Evolutionary conservation across 2,113 vertebrate species (phyloP), one percentile per base, ranked within the genome.

Genomic region (Tyrannus savana): DNA sequence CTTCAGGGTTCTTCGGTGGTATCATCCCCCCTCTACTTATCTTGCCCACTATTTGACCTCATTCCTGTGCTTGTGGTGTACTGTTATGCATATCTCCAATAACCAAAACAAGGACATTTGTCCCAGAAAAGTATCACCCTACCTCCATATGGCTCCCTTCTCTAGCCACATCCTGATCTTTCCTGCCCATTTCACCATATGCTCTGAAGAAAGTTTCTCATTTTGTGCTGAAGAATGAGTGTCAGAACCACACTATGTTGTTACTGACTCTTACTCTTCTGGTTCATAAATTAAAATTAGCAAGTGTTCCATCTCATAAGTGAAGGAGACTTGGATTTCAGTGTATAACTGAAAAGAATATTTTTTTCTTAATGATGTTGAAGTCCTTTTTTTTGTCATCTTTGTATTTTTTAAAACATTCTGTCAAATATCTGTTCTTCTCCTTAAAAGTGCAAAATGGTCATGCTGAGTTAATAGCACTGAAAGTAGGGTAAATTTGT

Each of bases 1-100:
- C 10, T 39, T 71, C 4, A 16, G 23, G 68, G 10, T 15, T 16
- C 60, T 78, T 39, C 9, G 1, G 6, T 62, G 18, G 9, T 46
- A n/a, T 53, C 0, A 0, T 19, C 22, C 46, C 23, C 19, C 18
- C 18, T 5, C 3, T 13, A 53, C 9, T 31, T 44, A n/a, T n/a
- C 74, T 77, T 53, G 27, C 23, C 39, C 46, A 19, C 33, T 78
- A 39, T 55, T 71, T 53, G 28, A 71, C 28, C 28, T 78, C n/a
- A 46, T 62, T 78, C 23, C 23, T 78, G 12, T 39, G 9, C 31
- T 87, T 53, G 33, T 68, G 27, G 14, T 37, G 14, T 52, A 33
- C 33, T 37, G 14, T 33, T 60, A 17, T 37, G 7, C 9, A 23
- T 46, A 28, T 62, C 47, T 62, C n/a, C 19, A n/a, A n/a, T 19